phyloP scores from a whole-genome alignment of 37 sponge, comb jelly and placozoan species.

The Axinella damicornis region DNA sequence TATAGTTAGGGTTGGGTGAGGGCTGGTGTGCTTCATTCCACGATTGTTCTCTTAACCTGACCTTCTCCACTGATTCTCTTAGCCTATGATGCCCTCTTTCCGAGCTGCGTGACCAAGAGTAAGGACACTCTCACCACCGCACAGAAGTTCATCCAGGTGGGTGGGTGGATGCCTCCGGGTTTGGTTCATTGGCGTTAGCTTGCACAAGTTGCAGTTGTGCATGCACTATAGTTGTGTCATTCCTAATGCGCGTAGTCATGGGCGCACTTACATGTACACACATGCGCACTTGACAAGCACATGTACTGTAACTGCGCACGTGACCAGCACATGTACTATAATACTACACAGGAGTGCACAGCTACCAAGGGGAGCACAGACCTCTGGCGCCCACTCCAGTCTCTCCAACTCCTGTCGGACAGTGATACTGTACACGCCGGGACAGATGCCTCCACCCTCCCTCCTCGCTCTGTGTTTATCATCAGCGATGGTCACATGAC shows the following conservation, averaged over 20 bases:
- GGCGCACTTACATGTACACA: too few species aligned
- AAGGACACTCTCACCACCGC: conserved; percentile 84
- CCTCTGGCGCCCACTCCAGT: conserved; percentile 80
- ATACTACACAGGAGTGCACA: conserved; percentile 50
- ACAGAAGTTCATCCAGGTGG: conserved; percentile 72
- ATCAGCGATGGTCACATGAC: conserved; percentile 94
- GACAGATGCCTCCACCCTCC: conserved; percentile 70
- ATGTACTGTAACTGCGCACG: too few species aligned
- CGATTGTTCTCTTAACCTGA: too few species aligned
- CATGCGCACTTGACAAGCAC: background rate
- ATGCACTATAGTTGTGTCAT: too few species aligned
- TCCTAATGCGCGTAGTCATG: background rate
- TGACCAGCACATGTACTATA: background rate
- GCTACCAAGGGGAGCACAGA: conserved; percentile 84
- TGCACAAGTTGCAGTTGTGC: too few species aligned
- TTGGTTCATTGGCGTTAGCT: too few species aligned
- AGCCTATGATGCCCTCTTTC: conserved; percentile 83
- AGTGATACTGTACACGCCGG: conserved; percentile 15
- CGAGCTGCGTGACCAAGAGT: conserved; percentile 68
- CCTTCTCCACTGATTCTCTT: background rate
- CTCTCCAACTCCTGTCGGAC: conserved; percentile 68
- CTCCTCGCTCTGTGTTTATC: conserved; percentile 86
- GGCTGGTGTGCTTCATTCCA: too few species aligned
- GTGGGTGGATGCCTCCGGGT: background rate
- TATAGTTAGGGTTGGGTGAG: too few species aligned